Percentiles rank a stretch among this genome's conserved stretches.
Evolutionary conservation across 1,140 invertebrate species (phyloP).

Genomic region (Cheumatopsyche charites): DNA sequence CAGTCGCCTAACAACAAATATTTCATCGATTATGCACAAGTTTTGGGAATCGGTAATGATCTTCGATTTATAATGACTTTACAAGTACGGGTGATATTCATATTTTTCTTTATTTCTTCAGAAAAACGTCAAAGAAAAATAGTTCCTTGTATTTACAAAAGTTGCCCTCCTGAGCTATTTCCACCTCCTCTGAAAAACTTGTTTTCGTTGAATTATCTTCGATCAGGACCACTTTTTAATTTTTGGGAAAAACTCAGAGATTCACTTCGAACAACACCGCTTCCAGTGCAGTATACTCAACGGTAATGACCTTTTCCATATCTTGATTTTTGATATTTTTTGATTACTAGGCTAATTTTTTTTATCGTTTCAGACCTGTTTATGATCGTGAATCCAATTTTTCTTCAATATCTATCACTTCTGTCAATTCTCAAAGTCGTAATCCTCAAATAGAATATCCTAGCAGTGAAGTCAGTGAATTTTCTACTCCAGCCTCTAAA

Average conservation of each 20-base stretch:
- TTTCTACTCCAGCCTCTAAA: background rate
- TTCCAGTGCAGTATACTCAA: background rate
- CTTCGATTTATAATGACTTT: background rate
- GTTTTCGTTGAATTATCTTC: conserved; percentile 63
- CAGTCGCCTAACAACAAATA: conserved; percentile 72
- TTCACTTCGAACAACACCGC: conserved; percentile 50
- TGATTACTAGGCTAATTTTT: background rate
- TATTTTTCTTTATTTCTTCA: conserved; percentile 50
- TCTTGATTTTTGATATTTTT: background rate
- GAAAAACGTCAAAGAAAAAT: conserved; percentile 67
- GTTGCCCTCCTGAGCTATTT: conserved; percentile 56
- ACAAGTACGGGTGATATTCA: conserved; percentile 34
- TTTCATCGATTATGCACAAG: conserved; percentile 75
- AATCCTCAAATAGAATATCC: too few relatives aligned
- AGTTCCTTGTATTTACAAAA: conserved; percentile 69
- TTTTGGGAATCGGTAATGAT: conserved; percentile 70
- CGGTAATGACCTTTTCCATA: conserved; percentile 2
- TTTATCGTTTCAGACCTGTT: background rate
- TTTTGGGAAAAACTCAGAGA: conserved; percentile 67
- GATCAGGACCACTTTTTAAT: conserved; percentile 62
- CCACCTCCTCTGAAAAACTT: conserved; percentile 65
- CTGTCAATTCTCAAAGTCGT: too few relatives aligned
- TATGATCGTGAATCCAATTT: too few relatives aligned
- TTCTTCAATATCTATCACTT: too few relatives aligned
- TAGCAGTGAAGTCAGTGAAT: too few relatives aligned